Percentiles rank a stretch among this genome's conserved stretches.
Conservation (phyloP, 2,888 invertebrate genomes). For the Xylota segnis region DNA sequence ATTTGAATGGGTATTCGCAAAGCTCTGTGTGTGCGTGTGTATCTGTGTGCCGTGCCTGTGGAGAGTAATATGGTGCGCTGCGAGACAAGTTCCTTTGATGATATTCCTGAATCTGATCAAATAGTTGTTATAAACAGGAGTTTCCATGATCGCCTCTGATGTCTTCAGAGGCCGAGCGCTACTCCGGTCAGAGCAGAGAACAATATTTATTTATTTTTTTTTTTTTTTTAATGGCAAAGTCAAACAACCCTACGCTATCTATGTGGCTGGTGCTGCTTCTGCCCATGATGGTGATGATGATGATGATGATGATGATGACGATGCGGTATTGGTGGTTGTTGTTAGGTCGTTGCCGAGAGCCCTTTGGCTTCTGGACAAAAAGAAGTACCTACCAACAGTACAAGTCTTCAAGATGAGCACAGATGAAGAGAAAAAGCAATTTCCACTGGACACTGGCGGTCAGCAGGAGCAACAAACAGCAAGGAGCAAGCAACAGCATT, state of each 20-base stretch:
- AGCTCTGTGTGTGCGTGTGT: neutral
- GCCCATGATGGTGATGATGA: conserved; percentile 16
- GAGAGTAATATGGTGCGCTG: conserved; percentile 53
- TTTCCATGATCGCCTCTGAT: conserved; percentile 49
- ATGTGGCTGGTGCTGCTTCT: conserved; percentile 24
- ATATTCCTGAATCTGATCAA: conserved; percentile 72
- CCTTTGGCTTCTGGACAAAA: conserved; percentile 54
- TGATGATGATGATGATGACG: conserved; percentile 28
- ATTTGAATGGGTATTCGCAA: conserved; percentile 66
- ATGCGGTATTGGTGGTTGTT: conserved; percentile 11
- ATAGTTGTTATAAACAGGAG: conserved; percentile 66
- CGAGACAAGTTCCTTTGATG: conserved; percentile 74
- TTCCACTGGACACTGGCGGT: conserved; percentile 45
- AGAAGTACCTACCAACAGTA: conserved; percentile 22
- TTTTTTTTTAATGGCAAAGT: conserved; percentile 24
- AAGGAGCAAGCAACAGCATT: conserved; percentile 71
- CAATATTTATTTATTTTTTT: conserved; percentile 21
- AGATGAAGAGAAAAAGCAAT: conserved; percentile 58
- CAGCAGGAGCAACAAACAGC: conserved; percentile 48
- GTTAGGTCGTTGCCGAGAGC: conserved; percentile 44
- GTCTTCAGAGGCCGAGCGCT: neutral
- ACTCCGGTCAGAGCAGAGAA: conserved; percentile 49
- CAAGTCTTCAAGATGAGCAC: neutral
- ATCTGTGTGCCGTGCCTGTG: neutral
- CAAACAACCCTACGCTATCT: conserved; percentile 8